These are phyloP conservation scores for Myotis daubentonii DNA, from an alignment of 2,797 vertebrate genomes.

Conservation along the genomic window DNA sequence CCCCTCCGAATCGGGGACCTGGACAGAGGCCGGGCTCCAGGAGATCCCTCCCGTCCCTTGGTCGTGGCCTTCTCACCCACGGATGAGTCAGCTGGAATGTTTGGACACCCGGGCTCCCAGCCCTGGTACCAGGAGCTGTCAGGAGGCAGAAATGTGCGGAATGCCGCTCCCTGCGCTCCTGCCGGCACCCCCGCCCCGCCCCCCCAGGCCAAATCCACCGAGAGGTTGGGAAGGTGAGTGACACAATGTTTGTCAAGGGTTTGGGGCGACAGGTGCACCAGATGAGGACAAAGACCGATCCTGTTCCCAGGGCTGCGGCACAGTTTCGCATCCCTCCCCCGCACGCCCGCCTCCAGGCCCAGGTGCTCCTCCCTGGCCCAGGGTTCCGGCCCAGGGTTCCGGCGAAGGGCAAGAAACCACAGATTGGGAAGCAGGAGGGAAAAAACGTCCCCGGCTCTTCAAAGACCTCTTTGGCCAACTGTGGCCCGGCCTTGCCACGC, in stretches of 20 bases:
- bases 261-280: slow-evolving; percentile 69
- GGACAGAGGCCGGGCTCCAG: background rate
- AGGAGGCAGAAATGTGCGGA: slow-evolving; percentile 68
- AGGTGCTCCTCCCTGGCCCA: background rate
- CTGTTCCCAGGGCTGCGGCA: background rate
- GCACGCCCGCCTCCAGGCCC: slow-evolving; percentile 1
- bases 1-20: background rate
- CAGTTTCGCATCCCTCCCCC: slow-evolving; percentile 59
- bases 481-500: background rate
- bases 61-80: slow-evolving; percentile 45
- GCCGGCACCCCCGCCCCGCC: background rate
- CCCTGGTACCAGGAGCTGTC: slow-evolving; percentile 77
- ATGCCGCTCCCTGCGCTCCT: background rate
- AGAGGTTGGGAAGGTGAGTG: slow-evolving; percentile 60
- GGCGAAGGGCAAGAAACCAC: background rate
- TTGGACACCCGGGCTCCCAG: slow-evolving; percentile 31
- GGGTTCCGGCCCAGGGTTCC: no score
- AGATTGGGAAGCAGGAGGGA: slow-evolving; percentile 3
- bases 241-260: slow-evolving; percentile 65
- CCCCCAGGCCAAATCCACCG: background rate
- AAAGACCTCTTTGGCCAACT: background rate
- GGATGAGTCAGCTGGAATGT: slow-evolving; percentile 77
- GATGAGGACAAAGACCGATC: slow-evolving; percentile 55
- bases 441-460: background rate
- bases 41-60: background rate